Evolutionary conservation across 2,113 vertebrate species (phyloP), one percentile per base, ranked within the genome.

Genomic region (Orthonyx spaldingii): DNA sequence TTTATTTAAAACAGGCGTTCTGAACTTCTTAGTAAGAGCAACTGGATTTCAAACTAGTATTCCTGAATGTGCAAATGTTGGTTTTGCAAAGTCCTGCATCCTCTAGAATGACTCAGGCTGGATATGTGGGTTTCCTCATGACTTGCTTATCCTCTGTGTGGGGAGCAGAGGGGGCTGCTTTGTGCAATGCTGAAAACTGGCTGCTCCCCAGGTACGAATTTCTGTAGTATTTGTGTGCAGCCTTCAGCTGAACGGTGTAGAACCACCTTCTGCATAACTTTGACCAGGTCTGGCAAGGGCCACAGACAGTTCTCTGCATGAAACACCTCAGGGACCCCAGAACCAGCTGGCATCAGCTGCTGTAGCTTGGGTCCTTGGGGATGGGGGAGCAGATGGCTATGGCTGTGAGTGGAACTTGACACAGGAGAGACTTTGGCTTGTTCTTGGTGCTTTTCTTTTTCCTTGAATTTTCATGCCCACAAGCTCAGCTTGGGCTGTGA

Each of bases 301-400:
- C 79, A 21, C 5, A 6, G 87, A 82, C 64, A 22, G 2, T 72
- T 89, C 69, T 50, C 84, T 6, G 55, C 13, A 1, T 42, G 75
- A 84, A 77, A 53, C 0, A 35, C 86, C 89, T 68, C 1, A 28
- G 75, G 89, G 76, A 96, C 52, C 33, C 83, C 65, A 19, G 74
- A 71, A 72, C 77, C 91, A 92, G 86, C 92, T 96, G 92, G 53
- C 53, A 7, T 23, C 8, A 44, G 17, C 61, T 18, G 50, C 65
- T 7, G 17, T 32, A 33, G 60, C 53, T 19, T 33, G 64, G 56
- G 72, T 74, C 19, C 80, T 49, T 71, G 61, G 2, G 44, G 47
- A 68, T 9, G 30, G 60, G 64, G 72, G 41, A 95, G 96, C 96
- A 96, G 93, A 87, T 96, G 95, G 92, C 52, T 19, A 2, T 37